phyloP scores from a whole-genome alignment of 2,113 vertebrate genomes.

The Gopherus flavomarginatus region DNA sequence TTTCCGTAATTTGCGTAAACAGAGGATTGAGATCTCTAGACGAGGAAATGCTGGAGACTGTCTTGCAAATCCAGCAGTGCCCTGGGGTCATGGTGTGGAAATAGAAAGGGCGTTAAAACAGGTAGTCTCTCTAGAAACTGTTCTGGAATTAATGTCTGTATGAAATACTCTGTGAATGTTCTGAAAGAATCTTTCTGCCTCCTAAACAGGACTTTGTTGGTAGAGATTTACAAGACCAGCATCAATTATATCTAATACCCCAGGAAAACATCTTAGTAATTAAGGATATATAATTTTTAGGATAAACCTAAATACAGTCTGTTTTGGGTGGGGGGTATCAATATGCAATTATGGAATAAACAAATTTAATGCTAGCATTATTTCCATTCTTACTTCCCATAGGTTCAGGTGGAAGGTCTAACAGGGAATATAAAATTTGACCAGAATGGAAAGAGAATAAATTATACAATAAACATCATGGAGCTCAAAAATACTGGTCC shows the following conservation, averaged over 20 bases:
- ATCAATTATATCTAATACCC: background rate
- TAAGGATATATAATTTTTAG: background rate
- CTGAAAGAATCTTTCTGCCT: background rate
- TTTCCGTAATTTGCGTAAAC: slow-evolving; percentile 94
- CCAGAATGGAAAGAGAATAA: slow-evolving; percentile 96
- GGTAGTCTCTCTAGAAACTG: slow-evolving; percentile 76
- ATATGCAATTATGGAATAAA: background rate
- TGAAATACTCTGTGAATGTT: slow-evolving; percentile 1
- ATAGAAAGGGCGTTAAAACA: slow-evolving; percentile 98
- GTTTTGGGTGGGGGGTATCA: background rate
- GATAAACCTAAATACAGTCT: background rate
- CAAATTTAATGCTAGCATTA: background rate
- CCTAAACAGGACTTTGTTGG: background rate
- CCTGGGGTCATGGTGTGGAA: slow-evolving; percentile 97
- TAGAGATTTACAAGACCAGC: background rate
- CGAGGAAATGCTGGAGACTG: slow-evolving; percentile 97
- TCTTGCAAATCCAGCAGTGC: slow-evolving; percentile 96
- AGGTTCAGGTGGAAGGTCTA: slow-evolving; percentile 97
- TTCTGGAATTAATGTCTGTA: background rate
- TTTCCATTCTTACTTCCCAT: slow-evolving; percentile 30
- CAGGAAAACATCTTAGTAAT: background rate
- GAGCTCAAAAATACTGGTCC: slow-evolving; percentile 97
- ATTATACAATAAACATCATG: slow-evolving; percentile 98
- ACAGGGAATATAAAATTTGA: slow-evolving; percentile 99
- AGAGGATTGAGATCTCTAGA: slow-evolving; percentile 95